Percentiles rank a stretch among this genome's conserved stretches.
Conservation (phyloP, 2,113 vertebrate species). For the Eurystomus gularis region DNA sequence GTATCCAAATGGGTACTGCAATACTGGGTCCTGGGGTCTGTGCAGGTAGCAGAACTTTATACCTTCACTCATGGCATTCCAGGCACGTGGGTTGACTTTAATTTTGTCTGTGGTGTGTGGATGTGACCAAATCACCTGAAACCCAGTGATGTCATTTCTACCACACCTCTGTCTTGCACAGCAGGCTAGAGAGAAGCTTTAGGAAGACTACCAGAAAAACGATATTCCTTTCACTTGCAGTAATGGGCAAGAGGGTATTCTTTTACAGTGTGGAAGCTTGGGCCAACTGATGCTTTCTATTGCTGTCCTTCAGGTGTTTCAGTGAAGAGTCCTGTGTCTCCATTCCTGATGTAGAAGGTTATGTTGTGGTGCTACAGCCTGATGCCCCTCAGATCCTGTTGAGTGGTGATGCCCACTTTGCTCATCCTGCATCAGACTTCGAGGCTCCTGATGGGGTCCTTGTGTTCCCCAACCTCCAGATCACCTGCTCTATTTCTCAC, state of each 20-base stretch:
- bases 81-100: not conserved
- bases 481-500: constrained; percentile 93
- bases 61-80: not conserved
- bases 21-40: not conserved
- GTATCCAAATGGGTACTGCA: not conserved
- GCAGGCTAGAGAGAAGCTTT: not conserved
- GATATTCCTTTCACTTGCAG: not conserved
- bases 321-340: constrained; percentile 95
- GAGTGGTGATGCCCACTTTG: constrained; percentile 88
- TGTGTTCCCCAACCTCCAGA: constrained; percentile 92
- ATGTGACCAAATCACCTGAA: not conserved
- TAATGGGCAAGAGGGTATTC: not conserved
- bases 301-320: constrained; percentile 84
- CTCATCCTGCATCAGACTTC: constrained; percentile 87
- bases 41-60: not conserved
- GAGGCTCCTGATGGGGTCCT: constrained; percentile 86
- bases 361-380: constrained; percentile 94
- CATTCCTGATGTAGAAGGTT: constrained; percentile 92
- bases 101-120: not conserved
- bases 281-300: not conserved
- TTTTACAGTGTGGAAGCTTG: not conserved
- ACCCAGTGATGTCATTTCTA: not conserved
- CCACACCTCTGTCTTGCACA: not conserved
- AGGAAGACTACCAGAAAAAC: not conserved
- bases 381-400: constrained; percentile 95